Conservation (phyloP, 2,113 vertebrate species). For the Macquaria australasica region DNA sequence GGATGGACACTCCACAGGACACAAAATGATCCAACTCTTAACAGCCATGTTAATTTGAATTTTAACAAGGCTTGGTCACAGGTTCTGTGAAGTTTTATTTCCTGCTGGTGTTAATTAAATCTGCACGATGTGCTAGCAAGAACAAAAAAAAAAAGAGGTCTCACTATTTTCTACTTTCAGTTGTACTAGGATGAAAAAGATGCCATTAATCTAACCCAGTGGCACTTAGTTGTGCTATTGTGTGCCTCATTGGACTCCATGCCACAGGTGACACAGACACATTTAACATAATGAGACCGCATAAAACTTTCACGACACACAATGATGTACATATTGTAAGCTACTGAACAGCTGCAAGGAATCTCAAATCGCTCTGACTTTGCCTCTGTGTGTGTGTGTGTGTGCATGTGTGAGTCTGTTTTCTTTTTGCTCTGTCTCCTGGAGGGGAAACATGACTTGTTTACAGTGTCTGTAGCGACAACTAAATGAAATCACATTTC, state of each 20-base stretch:
- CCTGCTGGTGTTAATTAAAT: slow-evolving; percentile 32
- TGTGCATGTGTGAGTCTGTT: slow-evolving; percentile 1
- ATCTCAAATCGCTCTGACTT: slow-evolving; percentile 4
- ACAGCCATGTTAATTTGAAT: slow-evolving; percentile 25
- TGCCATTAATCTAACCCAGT: slow-evolving; percentile 37
- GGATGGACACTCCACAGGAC: not conserved
- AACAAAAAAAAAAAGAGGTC: slow-evolving; percentile 17
- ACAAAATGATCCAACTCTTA: slow-evolving; percentile 19
- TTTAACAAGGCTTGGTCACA: slow-evolving; percentile 8
- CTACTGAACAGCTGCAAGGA: slow-evolving; percentile 25
- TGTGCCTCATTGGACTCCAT: slow-evolving; percentile 37
- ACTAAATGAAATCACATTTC: slow-evolving; percentile 79
- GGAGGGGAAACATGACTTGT: slow-evolving; percentile 72
- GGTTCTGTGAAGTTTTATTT: slow-evolving; percentile 10
- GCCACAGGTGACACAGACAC: slow-evolving; percentile 47
- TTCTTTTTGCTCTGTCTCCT: slow-evolving; percentile 32
- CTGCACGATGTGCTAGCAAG: not conserved
- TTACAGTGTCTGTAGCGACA: slow-evolving; percentile 69
- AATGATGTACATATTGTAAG: slow-evolving; percentile 4
- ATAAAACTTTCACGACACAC: slow-evolving; percentile 41
- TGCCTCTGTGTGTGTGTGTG: not conserved
- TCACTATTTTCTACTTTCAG: not conserved
- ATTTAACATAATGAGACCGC: slow-evolving; percentile 51
- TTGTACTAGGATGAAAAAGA: slow-evolving; percentile 6
- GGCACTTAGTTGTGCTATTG: slow-evolving; percentile 12